Conservation (phyloP, 2,888 invertebrate genomes). For the Napeogenes sylphis region DNA sequence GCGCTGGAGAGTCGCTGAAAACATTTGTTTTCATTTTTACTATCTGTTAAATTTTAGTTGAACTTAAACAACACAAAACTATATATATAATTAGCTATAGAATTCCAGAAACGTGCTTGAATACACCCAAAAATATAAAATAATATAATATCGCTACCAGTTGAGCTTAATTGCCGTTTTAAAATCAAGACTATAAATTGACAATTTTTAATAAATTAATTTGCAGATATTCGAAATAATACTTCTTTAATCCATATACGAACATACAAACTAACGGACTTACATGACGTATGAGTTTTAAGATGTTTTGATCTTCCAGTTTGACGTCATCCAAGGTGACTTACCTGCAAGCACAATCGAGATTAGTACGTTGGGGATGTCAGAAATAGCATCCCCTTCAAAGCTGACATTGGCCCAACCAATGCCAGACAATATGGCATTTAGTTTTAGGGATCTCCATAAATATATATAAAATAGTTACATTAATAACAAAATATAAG, state of each 20-base stretch:
- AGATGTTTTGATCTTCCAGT: conserved; percentile 19
- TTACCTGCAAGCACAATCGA: conserved; percentile 62
- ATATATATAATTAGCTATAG: too few species aligned
- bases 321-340: conserved; percentile 49
- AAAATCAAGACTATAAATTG: too few species aligned
- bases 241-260: not conserved
- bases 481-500: too few species aligned
- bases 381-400: conserved; percentile 22
- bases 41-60: not conserved
- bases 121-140: conserved; percentile 10
- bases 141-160: too few species aligned
- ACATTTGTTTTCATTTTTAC: not conserved
- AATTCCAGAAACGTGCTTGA: too few species aligned
- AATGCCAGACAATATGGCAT: conserved; percentile 10
- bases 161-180: too few species aligned
- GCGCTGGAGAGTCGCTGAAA: not conserved
- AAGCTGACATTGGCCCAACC: conserved; percentile 21
- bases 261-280: conserved; percentile 6
- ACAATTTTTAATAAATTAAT: too few species aligned
- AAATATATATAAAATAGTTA: not conserved
- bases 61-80: too few species aligned
- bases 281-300: conserved; percentile 17
- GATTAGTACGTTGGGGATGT: conserved; percentile 31
- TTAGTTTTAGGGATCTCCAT: not conserved
- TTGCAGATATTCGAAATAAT: too few species aligned